Evolutionary conservation across 2,797 vertebrate genomes (phyloP).

Genomic region (Pachyuromys duprasi): DNA sequence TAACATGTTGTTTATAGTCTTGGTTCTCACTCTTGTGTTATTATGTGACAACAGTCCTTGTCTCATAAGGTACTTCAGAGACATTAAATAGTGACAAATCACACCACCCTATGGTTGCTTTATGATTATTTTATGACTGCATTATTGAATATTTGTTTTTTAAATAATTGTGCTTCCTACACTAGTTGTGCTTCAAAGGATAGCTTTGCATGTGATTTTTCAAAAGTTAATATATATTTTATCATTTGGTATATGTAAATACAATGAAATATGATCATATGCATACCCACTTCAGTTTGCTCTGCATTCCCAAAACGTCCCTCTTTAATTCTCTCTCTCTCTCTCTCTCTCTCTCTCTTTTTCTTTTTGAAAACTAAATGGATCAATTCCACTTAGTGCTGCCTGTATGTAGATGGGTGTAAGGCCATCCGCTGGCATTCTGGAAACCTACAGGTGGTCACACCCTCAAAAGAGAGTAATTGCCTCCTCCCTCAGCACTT

Average conservation of each 20-base stretch:
- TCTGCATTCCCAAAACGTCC: too few relatives aligned
- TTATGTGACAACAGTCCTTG: neutral
- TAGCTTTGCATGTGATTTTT: neutral
- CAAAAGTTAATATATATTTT: neutral
- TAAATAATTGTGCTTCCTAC: neutral
- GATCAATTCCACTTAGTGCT: neutral
- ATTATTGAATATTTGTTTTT: neutral
- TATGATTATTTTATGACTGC: conserved; percentile 11
- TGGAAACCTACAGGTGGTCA: neutral
- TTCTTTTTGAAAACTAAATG: neutral
- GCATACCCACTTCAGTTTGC: neutral
- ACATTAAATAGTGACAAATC: neutral
- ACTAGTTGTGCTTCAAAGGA: neutral
- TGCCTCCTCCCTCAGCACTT: too few relatives aligned
- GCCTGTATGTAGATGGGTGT: neutral
- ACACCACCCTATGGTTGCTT: neutral
- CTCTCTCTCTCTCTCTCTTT: neutral
- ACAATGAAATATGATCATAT: too few relatives aligned
- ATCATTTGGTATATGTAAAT: neutral
- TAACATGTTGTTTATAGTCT: neutral
- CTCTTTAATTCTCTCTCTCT: neutral
- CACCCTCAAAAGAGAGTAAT: neutral
- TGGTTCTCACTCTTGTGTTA: neutral
- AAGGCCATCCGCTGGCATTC: neutral
- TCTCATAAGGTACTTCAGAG: conserved; percentile 1